phyloP scores from a whole-genome alignment of 1,140 invertebrate genomes.

The Chionoecetes opilio region DNA sequence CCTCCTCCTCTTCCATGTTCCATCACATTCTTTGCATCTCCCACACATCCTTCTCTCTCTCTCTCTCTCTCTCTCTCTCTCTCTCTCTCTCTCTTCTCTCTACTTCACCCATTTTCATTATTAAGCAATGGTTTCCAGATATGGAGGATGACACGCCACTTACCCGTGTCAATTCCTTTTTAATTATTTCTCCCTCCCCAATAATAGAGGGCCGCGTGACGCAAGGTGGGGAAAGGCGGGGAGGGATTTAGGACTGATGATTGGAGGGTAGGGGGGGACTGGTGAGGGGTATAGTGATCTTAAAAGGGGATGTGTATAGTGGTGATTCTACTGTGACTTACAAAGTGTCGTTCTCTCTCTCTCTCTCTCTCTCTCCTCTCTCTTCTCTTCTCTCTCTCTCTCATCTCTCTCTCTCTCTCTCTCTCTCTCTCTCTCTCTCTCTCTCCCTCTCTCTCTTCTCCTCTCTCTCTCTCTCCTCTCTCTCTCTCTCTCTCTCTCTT shows the following conservation, averaged over 20 bases:
- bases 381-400: no score
- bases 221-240: not conserved
- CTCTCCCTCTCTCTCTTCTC: no score
- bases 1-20: not conserved
- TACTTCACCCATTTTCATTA: not conserved
- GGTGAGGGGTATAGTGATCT: not conserved
- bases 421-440: no score
- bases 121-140: not conserved
- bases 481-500: no score
- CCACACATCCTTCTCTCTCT: not conserved
- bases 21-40: no score
- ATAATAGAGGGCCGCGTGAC: not conserved
- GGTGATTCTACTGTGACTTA: no score
- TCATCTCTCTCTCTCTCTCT: no score
- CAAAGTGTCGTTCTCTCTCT: no score
- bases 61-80: not conserved
- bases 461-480: no score
- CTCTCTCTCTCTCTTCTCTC: not conserved
- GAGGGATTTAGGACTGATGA: no score
- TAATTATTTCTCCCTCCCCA: not conserved
- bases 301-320: not conserved
- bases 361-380: no score
- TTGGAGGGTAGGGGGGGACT: not conserved
- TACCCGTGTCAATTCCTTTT: not conserved
- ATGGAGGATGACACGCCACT: not conserved